Conservation (phyloP, 2,888 invertebrate genomes). For the Pyrocoelia pectoralis region DNA sequence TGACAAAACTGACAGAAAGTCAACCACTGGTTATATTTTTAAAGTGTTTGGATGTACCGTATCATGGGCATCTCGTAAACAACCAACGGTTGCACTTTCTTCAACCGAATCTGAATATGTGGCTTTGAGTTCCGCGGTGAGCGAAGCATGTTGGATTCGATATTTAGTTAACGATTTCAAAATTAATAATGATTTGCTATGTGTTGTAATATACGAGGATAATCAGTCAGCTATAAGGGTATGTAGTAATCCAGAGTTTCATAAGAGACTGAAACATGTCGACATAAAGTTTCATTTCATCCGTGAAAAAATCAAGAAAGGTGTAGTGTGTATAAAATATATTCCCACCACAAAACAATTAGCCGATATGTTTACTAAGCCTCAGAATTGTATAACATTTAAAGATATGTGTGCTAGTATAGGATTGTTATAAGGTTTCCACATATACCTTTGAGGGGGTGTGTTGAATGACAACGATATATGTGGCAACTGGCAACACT, state of each 20-base stretch:
- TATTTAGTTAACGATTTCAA: not conserved
- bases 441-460: too few species aligned
- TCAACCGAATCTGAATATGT: slow-evolving; percentile 7
- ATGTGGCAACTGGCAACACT: too few species aligned
- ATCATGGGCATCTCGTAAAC: not conserved
- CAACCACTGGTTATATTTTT: not conserved
- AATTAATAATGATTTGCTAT: not conserved
- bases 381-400: too few species aligned
- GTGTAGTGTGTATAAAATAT: not conserved
- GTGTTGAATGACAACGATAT: too few species aligned
- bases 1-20: not conserved
- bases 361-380: not conserved
- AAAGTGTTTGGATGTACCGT: not conserved
- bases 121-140: not conserved
- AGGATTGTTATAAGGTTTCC: too few species aligned
- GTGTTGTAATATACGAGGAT: not conserved
- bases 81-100: not conserved
- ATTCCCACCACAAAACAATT: not conserved
- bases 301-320: not conserved
- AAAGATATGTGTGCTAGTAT: too few species aligned
- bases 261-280: not conserved
- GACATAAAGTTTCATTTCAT: not conserved
- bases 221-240: too few species aligned
- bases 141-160: not conserved
- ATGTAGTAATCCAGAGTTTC: too few species aligned